These are phyloP conservation scores for Siderastrea siderea DNA, from an alignment of 92 coral and sea anemone species.

Conservation along the genomic window DNA sequence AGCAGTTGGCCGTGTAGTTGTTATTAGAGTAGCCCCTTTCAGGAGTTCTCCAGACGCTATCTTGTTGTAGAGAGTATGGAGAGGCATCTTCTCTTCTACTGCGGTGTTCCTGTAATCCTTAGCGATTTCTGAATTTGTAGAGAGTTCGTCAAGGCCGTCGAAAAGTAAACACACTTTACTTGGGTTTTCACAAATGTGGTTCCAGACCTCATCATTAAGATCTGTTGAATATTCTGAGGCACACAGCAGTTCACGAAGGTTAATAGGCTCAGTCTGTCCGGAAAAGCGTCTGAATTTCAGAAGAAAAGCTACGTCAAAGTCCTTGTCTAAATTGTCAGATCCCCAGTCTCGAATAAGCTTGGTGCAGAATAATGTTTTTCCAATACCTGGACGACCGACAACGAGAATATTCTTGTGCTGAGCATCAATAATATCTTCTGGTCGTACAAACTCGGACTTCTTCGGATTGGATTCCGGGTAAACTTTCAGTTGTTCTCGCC, in stretches of 20 bases:
- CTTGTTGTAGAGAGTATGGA: not conserved
- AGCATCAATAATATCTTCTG: slow-evolving; percentile 27
- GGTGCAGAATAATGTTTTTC: not conserved
- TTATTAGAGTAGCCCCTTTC: not conserved
- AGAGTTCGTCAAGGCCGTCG: slow-evolving; percentile 60
- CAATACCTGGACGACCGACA: too few relatives aligned
- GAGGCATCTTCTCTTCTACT: not conserved
- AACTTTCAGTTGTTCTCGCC: not conserved
- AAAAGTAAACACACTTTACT: slow-evolving; percentile 19
- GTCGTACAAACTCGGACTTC: too few relatives aligned
- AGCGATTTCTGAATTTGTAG: slow-evolving; percentile 7
- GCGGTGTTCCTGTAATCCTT: not conserved
- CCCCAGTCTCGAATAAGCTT: slow-evolving; percentile 56
- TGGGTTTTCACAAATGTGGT: too few relatives aligned
- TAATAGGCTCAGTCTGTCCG: not conserved
- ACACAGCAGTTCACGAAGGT: not conserved
- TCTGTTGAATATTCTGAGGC: too few relatives aligned
- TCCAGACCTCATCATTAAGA: too few relatives aligned
- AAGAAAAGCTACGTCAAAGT: not conserved
- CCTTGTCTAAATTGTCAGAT: not conserved
- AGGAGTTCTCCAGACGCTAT: slow-evolving; percentile 10
- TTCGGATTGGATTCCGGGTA: not conserved
- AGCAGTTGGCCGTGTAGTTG: not conserved
- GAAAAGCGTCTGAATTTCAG: slow-evolving; percentile 25
- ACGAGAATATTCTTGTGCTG: too few relatives aligned